Base-by-base conservation (phyloP, 1,140 invertebrate species). In the Drosophila suzukii region DNA sequence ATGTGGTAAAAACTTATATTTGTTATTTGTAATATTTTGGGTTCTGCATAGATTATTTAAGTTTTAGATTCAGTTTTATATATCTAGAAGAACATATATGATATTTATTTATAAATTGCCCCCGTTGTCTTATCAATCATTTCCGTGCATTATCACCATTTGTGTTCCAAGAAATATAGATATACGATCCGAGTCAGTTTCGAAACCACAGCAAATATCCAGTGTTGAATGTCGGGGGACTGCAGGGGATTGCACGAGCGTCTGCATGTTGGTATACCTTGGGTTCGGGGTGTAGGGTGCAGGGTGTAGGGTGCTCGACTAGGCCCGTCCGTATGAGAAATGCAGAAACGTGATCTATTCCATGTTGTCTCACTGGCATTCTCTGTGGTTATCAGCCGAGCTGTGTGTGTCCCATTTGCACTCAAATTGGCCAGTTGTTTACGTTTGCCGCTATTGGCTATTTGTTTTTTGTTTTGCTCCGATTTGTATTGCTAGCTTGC, bases 321-420 rank as follows among this genome's bases (percentile, higher is more conserved):
- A 1, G 27, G 27, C 27, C 27, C 27, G 27, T 15, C 50, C 24
- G 38, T 38, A 49, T 68, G 63, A 68, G 77, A 89, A 89, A 89
- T 89, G 84, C 84, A 81, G 80, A 84, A 89, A 89, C 84, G 84
- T 89, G 84, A 89, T 89, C 84, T 78, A 89, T 89, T 81, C 73
- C 77, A 83, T 74, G 80, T 84, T 81, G 57, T 62, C 60, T 62
- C 59, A 65, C 43, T 57, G 58, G 27, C 75, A 72, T 61, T 79
- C 78, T 88, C 82, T 77, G 79, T 68, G 84, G 67, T 60, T 86
- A 88, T 86, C 82, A 71, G 83, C 41, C 20, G 51, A 58, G 67
- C 47, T 58, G 72, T 76, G 72, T 59, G 63, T 68, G 74, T 76
- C 50, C 55, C 74, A 81, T 71, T 57, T 53, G 59, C 50, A 79